phyloP scores from a whole-genome alignment of 1,140 invertebrate genomes.

The Octopus bimaculoides region DNA sequence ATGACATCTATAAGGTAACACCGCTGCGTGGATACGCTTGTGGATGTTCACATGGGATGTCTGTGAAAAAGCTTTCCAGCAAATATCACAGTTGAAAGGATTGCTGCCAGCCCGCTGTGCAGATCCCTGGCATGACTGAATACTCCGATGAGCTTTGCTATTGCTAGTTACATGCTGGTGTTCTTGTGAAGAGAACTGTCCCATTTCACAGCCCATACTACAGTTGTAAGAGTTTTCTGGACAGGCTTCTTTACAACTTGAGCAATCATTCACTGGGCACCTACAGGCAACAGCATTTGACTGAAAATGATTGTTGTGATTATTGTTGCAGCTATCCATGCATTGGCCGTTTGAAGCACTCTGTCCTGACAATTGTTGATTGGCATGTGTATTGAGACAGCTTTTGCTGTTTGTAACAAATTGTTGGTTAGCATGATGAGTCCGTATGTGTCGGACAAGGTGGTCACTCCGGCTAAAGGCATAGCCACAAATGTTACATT shows the following conservation, averaged over 20 bases:
- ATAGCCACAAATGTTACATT: conserved; percentile 13
- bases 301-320: conserved; percentile 39
- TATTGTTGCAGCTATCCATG: conserved; percentile 76
- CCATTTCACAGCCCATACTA: neutral
- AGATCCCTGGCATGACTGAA: neutral
- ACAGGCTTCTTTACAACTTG: neutral
- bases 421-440: neutral
- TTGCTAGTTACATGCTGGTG: neutral
- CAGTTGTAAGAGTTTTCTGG: neutral
- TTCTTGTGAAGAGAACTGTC: neutral
- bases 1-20: conserved; percentile 9
- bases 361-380: neutral
- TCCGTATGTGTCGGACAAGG: neutral
- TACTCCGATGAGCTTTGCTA: neutral
- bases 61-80: neutral
- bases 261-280: neutral
- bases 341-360: conserved; percentile 67
- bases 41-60: neutral
- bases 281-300: neutral
- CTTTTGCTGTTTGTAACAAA: neutral
- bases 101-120: neutral
- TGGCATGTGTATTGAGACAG: neutral
- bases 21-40: neutral
- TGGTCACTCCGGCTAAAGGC: conserved; percentile 1
- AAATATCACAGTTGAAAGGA: neutral